Evolutionary conservation across 2,888 invertebrate species (phyloP).

Genomic region (Graphium colonna): DNA sequence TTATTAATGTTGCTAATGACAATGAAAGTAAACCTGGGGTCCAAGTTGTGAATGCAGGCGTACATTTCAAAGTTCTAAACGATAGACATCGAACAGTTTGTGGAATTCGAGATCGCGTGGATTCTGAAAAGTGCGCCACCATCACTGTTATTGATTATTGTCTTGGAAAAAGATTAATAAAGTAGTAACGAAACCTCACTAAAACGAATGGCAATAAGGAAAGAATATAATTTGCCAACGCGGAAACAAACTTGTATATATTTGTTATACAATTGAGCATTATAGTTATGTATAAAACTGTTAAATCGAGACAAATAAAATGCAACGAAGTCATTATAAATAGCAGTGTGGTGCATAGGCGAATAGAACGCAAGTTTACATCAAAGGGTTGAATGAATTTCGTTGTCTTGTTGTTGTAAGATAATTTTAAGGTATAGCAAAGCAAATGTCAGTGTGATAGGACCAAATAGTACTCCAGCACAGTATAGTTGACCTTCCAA

Average conservation of each 20-base stretch:
- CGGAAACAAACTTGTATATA: neutral
- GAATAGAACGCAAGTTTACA: neutral
- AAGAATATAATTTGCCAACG: constrained; percentile 9
- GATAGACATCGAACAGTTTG: constrained; percentile 1
- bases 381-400: neutral
- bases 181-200: constrained; percentile 22
- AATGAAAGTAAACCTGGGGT: constrained; percentile 60
- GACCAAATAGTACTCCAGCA: neutral
- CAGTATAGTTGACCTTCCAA: neutral
- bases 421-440: neutral
- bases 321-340: constrained; percentile 9
- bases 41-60: constrained; percentile 59
- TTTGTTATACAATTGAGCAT: constrained; percentile 3
- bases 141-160: constrained; percentile 29
- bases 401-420: neutral
- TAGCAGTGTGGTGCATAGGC: neutral
- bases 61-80: constrained; percentile 41
- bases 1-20: constrained; percentile 66
- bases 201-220: neutral
- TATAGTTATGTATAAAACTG: constrained; percentile 5
- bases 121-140: constrained; percentile 32
- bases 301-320: constrained; percentile 6
- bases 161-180: constrained; percentile 28
- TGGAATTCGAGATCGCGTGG: constrained; percentile 22
- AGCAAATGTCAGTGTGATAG: neutral